Base-by-base conservation (phyloP, 2,888 invertebrate genomes). In the Formica aserva region DNA sequence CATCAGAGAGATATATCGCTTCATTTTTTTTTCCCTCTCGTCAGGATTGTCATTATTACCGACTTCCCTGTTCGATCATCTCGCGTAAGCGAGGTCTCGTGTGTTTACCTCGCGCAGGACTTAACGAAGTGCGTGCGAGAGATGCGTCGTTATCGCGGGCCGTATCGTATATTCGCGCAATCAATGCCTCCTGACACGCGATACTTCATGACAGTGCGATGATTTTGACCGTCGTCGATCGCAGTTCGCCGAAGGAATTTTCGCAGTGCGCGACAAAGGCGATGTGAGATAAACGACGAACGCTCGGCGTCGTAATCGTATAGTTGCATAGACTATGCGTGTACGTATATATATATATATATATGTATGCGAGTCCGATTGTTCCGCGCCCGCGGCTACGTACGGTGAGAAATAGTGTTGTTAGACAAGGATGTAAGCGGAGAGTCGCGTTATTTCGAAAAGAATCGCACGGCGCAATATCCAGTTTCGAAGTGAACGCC, bases 371-470 rank as follows among this genome's bases (percentile, higher is more conserved):
- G 69, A 77, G 69, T 69, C 41, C 65, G 55, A 77, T 77, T 77
- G 77, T 77, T 69, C 35, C 45, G 78, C 26, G 77, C 72, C 78
- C 5, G 41, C 57, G 60, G 71, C 60, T 22, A 60, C 29, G 52
- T 38, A 29, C 71, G 41, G 35, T 60, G 72, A 80, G 72, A 69
- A 41, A 45, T 45, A 57, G 32, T 69, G 57, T 6, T 52, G 75
- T 63, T 18, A 18, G 11, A 18, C 13, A 32, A 13, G 72, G 78
- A 80, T 80, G 78, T 60, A 60, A 57, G 26, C 29, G 67, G 52
- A 78, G 78, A 78, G 41, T 18, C 32, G 32, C 9, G 41, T n/a
- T 35, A n/a, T 45, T 15, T 2, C 71, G 35, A 32, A 60, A 32
- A 71, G 32, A 69, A 57, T 29, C 57, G 9, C 63, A 8, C 62